Conservation (phyloP, 2,888 invertebrate genomes). For the Lissocephala sabroskyi region DNA sequence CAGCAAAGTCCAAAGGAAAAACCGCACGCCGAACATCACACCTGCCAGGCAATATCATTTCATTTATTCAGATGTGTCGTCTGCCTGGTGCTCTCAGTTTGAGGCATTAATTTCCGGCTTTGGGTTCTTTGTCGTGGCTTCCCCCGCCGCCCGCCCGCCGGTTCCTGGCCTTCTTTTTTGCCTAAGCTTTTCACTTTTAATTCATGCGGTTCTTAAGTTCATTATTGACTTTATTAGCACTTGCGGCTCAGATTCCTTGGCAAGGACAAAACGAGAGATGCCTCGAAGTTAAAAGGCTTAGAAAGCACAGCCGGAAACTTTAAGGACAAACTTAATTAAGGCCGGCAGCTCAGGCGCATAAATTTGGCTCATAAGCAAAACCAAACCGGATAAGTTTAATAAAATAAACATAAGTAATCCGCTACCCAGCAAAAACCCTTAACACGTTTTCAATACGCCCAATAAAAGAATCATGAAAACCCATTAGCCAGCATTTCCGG, state of each 20-base stretch:
- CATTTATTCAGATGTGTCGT: slow-evolving; percentile 47
- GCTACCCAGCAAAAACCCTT: not conserved
- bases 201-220: slow-evolving; percentile 39
- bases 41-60: slow-evolving; percentile 43
- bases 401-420: too few species aligned
- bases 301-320: slow-evolving; percentile 4
- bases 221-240: slow-evolving; percentile 38
- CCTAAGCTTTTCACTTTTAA: slow-evolving; percentile 25
- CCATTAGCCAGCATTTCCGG: too few species aligned
- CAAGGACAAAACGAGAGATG: not conserved
- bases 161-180: slow-evolving; percentile 8
- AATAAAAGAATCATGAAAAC: too few species aligned
- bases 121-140: slow-evolving; percentile 28
- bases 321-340: slow-evolving; percentile 23
- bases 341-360: not conserved
- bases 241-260: slow-evolving; percentile 20
- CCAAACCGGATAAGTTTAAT: too few species aligned
- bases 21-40: slow-evolving; percentile 20
- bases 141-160: not conserved
- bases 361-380: too few species aligned
- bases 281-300: slow-evolving; percentile 4
- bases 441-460: too few species aligned
- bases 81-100: slow-evolving; percentile 11
- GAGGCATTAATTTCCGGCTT: slow-evolving; percentile 44
- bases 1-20: slow-evolving; percentile 9